Conservation (phyloP, 2,888 invertebrate genomes). For the Nipponacmea schrenckii region DNA sequence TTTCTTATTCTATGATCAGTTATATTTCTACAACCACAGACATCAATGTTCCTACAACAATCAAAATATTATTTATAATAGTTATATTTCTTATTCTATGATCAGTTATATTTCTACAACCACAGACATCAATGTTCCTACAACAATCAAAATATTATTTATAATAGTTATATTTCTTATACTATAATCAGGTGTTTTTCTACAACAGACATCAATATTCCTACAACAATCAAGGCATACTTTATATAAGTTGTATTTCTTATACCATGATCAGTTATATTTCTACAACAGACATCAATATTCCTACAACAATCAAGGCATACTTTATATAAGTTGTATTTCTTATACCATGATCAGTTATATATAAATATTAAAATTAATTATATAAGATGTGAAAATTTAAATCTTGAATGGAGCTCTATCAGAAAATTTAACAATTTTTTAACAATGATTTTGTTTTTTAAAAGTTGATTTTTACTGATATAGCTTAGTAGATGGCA, state of each 20-base stretch:
- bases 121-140: constrained; percentile 59
- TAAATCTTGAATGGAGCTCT: too few relatives aligned
- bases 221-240: constrained; percentile 31
- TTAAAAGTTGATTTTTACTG: too few relatives aligned
- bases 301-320: constrained; percentile 36
- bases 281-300: constrained; percentile 58
- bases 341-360: not conserved
- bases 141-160: constrained; percentile 10
- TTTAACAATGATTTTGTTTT: too few relatives aligned
- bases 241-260: constrained; percentile 48
- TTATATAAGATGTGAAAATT: too few relatives aligned
- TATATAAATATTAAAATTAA: too few relatives aligned
- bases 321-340: not conserved
- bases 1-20: not conserved
- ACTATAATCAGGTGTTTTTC: constrained; percentile 56
- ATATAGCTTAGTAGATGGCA: too few relatives aligned
- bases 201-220: constrained; percentile 58
- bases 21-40: constrained; percentile 56
- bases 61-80: constrained; percentile 28
- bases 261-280: constrained; percentile 57
- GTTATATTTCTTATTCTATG: constrained; percentile 55
- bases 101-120: constrained; percentile 59
- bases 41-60: constrained; percentile 49
- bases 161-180: constrained; percentile 53
- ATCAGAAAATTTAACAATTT: too few relatives aligned